Evolutionary conservation across 2,113 vertebrate species (phyloP).

Genomic region (Python bivittatus): DNA sequence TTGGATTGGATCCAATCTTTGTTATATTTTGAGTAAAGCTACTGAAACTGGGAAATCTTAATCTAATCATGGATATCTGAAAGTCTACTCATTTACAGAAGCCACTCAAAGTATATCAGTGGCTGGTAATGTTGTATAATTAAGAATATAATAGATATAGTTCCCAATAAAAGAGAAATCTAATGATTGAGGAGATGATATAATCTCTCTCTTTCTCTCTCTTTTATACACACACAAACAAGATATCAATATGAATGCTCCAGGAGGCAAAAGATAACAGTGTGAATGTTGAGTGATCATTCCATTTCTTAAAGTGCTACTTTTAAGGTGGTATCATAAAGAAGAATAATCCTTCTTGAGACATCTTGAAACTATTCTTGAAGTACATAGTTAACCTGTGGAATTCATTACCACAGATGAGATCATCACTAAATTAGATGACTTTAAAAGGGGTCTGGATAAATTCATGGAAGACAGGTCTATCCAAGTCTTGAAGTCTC

Average conservation of each 20-base stretch:
- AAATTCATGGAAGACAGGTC: background rate
- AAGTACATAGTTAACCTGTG: background rate
- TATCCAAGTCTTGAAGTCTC: background rate
- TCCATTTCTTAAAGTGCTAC: background rate
- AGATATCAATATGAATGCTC: background rate
- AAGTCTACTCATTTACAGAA: background rate
- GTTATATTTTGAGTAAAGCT: background rate
- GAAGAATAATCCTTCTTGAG: background rate
- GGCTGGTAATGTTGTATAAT: background rate
- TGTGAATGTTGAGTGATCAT: background rate
- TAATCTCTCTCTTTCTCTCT: background rate
- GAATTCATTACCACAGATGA: background rate
- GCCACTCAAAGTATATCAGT: background rate
- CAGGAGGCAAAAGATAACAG: background rate
- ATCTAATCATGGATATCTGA: background rate
- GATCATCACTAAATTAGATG: background rate
- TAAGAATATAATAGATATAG: background rate
- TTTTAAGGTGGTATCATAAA: background rate
- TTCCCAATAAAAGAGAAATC: background rate
- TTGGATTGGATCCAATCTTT: background rate
- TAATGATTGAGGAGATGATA: background rate
- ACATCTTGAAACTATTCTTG: background rate
- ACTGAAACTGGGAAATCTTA: background rate
- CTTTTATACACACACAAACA: background rate
- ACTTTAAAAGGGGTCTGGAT: background rate